Base-by-base conservation (phyloP, 2,888 invertebrate genomes). In the Drosophila planitibia region DNA sequence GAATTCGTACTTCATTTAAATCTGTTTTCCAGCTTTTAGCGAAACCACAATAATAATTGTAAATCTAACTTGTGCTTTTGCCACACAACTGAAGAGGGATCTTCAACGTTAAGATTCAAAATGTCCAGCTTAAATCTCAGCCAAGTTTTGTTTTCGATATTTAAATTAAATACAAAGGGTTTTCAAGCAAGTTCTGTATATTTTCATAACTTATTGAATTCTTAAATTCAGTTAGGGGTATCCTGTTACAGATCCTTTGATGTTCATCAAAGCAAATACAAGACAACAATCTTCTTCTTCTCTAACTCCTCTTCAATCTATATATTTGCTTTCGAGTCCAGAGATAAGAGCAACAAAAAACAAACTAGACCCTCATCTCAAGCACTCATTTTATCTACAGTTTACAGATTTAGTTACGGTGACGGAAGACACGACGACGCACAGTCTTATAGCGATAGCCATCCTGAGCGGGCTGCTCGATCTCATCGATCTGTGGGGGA, bases 351-450 rank as follows among this genome's bases (percentile, higher is more conserved):
- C 73, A 82, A 77, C 73, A 79, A 76, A 70, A 64, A 72, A 82
- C 83, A 80, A 83, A 80, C 49, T 76, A 88, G 67, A 70, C 82
- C 61, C 39, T 35, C 9, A 54, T 54, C 35, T 49, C 35, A 35
- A 30, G 53, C 37, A 12, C 19, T 6, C 6, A 35, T 37, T 5
- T 12, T 6, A 37, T 35, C 12, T 16, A 41, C 7, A 19, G 30
- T 4, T 32, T 28, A 28, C 3, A 28, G 28, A 28, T 28, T 69
- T 85, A 85, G 75, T 73, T 70, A 67, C 85, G 88, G 51, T 85
- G 78, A 57, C 85, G 89, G 88, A 82, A 88, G 69, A 85, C 85
- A 12, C 85, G 88, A 66, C 85, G 85, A 55, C 88, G 88, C 64
- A 85, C 88, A 37, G 85, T 85, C 75, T 74, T 85, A 57, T 85